Base-by-base conservation (phyloP, 2,888 invertebrate genomes). In the Gasteruption jaculator region DNA sequence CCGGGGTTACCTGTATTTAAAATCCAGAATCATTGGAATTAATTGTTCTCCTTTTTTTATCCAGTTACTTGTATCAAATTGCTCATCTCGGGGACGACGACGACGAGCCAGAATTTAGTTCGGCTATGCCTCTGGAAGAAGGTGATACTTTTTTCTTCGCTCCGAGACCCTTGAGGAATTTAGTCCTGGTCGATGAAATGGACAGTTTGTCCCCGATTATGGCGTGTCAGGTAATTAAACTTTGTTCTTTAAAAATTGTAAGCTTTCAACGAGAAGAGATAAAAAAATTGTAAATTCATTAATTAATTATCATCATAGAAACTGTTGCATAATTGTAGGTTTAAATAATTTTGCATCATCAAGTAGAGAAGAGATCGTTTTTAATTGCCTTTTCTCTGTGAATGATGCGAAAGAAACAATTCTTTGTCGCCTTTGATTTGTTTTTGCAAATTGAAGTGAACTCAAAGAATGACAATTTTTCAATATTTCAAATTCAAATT, bases 111-210 rank as follows among this genome's bases (percentile, higher is more conserved):
- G 96, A 97, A 68, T 99, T 99, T 69, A 95, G 94, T 71, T 95
- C 95, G 11, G 93, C 94, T 1, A 95, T 95, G 90, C 95, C 95
- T 0, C 72, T 97, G 31, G 97, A 97, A 72, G 97, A 99, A 71
- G 97, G 96, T 5, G 97, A 99, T 65, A 97, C 96, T 1, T 99
- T 97, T 74, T 97, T 97, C 76, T 99, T 97, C 74, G 94, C 93
- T 1, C 96, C 97, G 1, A 78, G 97, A 54, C 83, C 88, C 1
- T 75, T 99, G 2, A 83, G 92, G 62, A 99, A 99, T 76, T 78
- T 99, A 25, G 93, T 97, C 0, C 76, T 94, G 58, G 96, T 99
- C 5, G 99, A 99, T 74, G 96, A 97, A 74, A 75, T 96, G 75
- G 95, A 96, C 63, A 95, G 94, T 5, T 78, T 96, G 12, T 92